These are phyloP conservation scores for Cichlasoma orientale DNA, from an alignment of 2,797 vertebrate genomes.

Conservation along the genomic window DNA sequence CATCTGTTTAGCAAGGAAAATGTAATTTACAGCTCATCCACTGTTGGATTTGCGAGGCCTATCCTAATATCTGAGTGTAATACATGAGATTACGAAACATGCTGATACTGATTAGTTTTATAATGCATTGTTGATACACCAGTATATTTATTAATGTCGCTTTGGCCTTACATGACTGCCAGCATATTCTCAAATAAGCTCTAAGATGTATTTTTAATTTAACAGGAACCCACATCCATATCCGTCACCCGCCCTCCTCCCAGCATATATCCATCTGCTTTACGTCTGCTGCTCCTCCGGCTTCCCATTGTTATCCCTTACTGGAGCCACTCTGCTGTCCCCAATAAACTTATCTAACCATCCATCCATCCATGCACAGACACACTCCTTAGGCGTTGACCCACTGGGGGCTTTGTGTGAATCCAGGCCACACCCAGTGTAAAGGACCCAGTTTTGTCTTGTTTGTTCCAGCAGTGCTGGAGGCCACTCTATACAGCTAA, in stretches of 20 bases:
- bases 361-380: conserved; percentile 46
- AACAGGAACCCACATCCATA: conserved; percentile 37
- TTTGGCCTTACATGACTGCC: not conserved
- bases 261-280: conserved; percentile 48
- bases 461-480: conserved; percentile 31
- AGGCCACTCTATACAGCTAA: conserved; percentile 11
- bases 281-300: conserved; percentile 36
- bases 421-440: conserved; percentile 70
- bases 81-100: not conserved
- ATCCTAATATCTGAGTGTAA: not conserved
- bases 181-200: conserved; percentile 3
- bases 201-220: conserved; percentile 10
- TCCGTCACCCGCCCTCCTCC: not conserved
- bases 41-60: not conserved
- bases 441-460: conserved; percentile 52
- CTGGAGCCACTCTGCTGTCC: conserved; percentile 38
- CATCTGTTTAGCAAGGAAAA: not conserved
- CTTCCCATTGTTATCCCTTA: conserved; percentile 15
- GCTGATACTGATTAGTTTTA: not conserved
- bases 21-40: not conserved
- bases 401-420: conserved; percentile 66
- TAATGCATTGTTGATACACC: not conserved
- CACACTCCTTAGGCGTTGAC: conserved; percentile 61
- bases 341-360: conserved; percentile 35
- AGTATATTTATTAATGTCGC: not conserved